Evolutionary conservation across 1,140 invertebrate species (phyloP), one percentile per base, ranked within the genome.

Genomic region (Potamilus streckersoni): DNA sequence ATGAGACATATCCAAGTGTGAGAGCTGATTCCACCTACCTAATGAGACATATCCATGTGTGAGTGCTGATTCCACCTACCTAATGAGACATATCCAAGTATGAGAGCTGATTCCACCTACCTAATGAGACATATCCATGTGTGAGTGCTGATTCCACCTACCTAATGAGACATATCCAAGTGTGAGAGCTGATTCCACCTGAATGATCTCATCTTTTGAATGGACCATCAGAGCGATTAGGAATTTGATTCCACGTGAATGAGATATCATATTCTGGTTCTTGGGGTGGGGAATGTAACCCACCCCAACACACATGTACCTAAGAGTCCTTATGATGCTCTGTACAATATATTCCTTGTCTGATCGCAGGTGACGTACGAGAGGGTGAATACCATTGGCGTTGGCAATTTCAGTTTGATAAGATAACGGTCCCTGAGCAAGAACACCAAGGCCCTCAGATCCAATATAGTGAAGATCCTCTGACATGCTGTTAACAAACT

Each of bases 401-500:
- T 81, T 71, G 16, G 81, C 85, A 67, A 89, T 89, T 38, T 83
- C 82, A 11, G 82, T 71, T 69, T 89, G 87, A 69, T 81, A 81
- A 76, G 82, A 87, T 0, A 84, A 64, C 2, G 88, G 87, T 14
- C 88, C 88, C 60, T 88, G 86, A 15, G 86, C 85, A 59, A 90
- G 70, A 8, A 88, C 87, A 16, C 86, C 85, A 16, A 90, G 70
- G 2, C 84, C 86, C 70, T 90, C 89, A 60, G 87, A 89, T 19
- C 88, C 88, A 73, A 90, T 89, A 27, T 77, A 85, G 81, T 89
- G 86, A 23, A 90, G 83, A 60, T 86, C 82, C 72, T 86, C 84
- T 20, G 85, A 84, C 74, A 85, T 68, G 23, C 87, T 85, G 77
- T 87, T 86, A 14, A 87, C 79, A 80, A 90, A 90, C 69, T 89